A percentile compares a stretch with the other conserved stretches of the same genome.
Conservation (phyloP, 1,140 invertebrate species). For the Eufriesea mexicana region DNA sequence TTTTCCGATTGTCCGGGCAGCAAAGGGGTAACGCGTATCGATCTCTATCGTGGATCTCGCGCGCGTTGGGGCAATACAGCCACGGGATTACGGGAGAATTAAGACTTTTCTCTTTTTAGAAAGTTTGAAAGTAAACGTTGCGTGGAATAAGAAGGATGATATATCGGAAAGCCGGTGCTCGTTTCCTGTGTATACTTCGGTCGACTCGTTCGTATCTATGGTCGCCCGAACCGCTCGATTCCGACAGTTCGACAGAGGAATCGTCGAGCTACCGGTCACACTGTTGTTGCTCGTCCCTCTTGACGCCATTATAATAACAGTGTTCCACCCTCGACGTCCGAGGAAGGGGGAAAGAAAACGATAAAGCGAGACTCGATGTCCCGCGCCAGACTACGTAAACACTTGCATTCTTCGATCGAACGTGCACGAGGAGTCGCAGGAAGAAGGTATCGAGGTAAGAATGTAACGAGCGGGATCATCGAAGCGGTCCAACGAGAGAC, state of each 20-base stretch:
- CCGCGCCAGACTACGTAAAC: constrained; percentile 40
- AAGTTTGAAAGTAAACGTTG: too few species aligned
- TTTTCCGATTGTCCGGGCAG: too few species aligned
- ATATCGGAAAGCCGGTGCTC: not conserved
- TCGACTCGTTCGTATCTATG: constrained; percentile 1
- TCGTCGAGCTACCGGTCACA: constrained; percentile 41
- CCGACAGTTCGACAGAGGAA: constrained; percentile 20
- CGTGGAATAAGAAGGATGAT: not conserved
- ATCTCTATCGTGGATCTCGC: too few species aligned
- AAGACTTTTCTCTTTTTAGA: too few species aligned
- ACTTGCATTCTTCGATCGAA: constrained; percentile 23
- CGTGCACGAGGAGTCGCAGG: constrained; percentile 2
- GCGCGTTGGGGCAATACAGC: too few species aligned
- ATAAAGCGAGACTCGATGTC: constrained; percentile 42
- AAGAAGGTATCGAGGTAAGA: constrained; percentile 12
- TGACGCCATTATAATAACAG: constrained; percentile 54
- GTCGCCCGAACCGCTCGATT: not conserved
- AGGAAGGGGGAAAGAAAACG: constrained; percentile 39
- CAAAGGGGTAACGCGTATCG: too few species aligned
- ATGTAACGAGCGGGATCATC: constrained; percentile 47
- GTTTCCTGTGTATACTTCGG: not conserved
- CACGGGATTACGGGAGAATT: too few species aligned
- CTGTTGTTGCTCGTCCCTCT: constrained; percentile 42
- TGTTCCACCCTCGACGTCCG: constrained; percentile 37
- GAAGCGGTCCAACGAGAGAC: not conserved